Percentiles rank a stretch among this genome's conserved stretches.
Evolutionary conservation across 1,140 invertebrate genomes (phyloP).

Genomic region (Zaprionus davidi): DNA sequence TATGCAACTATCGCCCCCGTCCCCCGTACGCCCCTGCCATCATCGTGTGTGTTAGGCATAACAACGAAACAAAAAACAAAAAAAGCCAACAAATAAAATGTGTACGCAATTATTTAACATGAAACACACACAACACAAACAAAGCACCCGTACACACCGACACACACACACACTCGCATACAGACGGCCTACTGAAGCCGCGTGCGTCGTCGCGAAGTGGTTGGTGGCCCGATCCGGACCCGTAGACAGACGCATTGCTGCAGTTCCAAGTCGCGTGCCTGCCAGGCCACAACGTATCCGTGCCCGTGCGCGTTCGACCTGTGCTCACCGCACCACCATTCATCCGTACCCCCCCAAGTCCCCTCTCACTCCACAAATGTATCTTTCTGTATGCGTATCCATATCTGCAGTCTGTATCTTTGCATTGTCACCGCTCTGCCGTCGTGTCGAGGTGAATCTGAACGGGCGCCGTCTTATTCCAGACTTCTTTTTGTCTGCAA

Average conservation of each 20-base stretch:
- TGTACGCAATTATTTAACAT: conserved; percentile 80
- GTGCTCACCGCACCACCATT: background rate
- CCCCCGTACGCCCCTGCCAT: background rate
- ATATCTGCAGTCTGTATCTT: conserved; percentile 15
- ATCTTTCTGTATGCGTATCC: conserved; percentile 11
- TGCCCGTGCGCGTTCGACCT: conserved; percentile 34
- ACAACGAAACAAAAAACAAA: conserved; percentile 33
- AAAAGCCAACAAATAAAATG: conserved; percentile 67
- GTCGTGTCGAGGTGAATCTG: conserved; percentile 20
- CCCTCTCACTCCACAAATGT: background rate
- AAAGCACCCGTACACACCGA: conserved; percentile 25
- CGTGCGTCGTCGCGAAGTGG: conserved; percentile 57
- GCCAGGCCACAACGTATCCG: conserved; percentile 68
- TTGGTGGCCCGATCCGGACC: conserved; percentile 28
- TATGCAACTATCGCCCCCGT: conserved; percentile 37
- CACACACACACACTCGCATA: conserved; percentile 36
- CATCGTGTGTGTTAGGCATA: conserved; percentile 24
- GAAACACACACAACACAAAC: conserved; percentile 62
- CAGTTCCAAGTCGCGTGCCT: conserved; percentile 78
- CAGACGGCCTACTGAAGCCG: conserved; percentile 6
- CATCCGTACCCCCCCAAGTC: background rate
- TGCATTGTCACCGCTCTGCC: conserved; percentile 31
- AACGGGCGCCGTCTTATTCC: conserved; percentile 20
- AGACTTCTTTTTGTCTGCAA: conserved; percentile 24
- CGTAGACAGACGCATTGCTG: conserved; percentile 36